Evolutionary conservation across 30 jellyfish, hydroid and myxozoan species (phyloP), one percentile per base, ranked within the genome.

Genomic region (Sanderia malayensis): DNA sequence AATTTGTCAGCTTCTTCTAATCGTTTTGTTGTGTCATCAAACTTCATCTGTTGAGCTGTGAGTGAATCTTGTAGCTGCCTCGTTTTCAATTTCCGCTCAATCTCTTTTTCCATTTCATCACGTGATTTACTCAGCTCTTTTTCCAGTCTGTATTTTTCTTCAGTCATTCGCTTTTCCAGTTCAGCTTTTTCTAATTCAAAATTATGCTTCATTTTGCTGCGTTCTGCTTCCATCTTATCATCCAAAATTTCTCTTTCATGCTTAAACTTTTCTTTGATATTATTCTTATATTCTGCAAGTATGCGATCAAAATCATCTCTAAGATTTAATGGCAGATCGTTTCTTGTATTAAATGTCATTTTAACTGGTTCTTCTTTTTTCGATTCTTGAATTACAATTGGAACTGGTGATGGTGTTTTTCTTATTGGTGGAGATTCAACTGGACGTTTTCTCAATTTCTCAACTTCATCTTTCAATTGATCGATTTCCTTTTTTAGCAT

Each of bases 41-140:
- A 71, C 41, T 89, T 70, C 52, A 67, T 83, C 47, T 90, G 95
- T 53, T 90, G 97, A 29, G 67, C 88, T 24, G 84, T 41, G 31
- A 90, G 79, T 11, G 97, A 61, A 17, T 90, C 97, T 57, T 80
- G 92, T 10, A 90, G 94, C 60, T 82, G 97, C 53, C 80, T 90
- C 59, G 97, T 71, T 70, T 79, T 61, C 66, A 90, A 60, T 37
- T 83, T 76, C 44, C 95, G 73, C 59, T 90, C 97, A 58, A 90
- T 71, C 31, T 90, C 97, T 33, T 76, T 83, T 79, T 90, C 97
- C 76, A 90, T 90, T 37, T 90, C 97, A 8, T 90, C 95, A 13
- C 97, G 85, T 44, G 84, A 76, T 47, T 77, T 76, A 41, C 80
- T 82, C 70, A 82, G 45, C 22, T 90, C 97, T 15, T 68, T 61